phyloP scores from a whole-genome alignment of 2,888 invertebrate genomes.

The Eueremaeus valkanovi region DNA sequence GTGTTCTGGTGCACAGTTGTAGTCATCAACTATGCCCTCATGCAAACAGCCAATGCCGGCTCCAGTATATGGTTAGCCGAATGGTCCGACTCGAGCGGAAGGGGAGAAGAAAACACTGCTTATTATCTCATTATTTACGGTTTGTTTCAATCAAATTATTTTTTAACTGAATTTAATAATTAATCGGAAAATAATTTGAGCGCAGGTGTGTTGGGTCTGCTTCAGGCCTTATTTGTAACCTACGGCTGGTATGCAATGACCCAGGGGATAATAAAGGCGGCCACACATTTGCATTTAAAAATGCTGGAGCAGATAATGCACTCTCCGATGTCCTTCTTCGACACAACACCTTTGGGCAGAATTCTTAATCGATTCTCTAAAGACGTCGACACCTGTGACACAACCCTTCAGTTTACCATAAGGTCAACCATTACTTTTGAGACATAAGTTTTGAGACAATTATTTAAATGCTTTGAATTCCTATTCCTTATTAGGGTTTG shows the following conservation, averaged over 20 bases:
- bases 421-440: slow-evolving; percentile 23
- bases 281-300: slow-evolving; percentile 36
- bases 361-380: slow-evolving; percentile 43
- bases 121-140: slow-evolving; percentile 34
- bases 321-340: slow-evolving; percentile 44
- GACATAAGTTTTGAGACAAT: neutral
- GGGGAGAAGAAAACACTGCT: neutral
- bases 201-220: slow-evolving; percentile 33
- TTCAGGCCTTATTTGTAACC: slow-evolving; percentile 29
- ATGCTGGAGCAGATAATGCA: slow-evolving; percentile 41
- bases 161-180: too few relatives aligned
- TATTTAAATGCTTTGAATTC: slow-evolving; percentile 3
- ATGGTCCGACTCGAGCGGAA: slow-evolving; percentile 41
- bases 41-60: slow-evolving; percentile 43
- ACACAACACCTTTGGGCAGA: slow-evolving; percentile 44
- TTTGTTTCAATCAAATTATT: neutral
- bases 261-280: slow-evolving; percentile 29
- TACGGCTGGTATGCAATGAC: slow-evolving; percentile 38
- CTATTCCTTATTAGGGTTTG: slow-evolving; percentile 7
- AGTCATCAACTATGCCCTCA: slow-evolving; percentile 31
- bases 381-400: slow-evolving; percentile 37
- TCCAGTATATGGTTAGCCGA: slow-evolving; percentile 47
- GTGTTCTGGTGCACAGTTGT: slow-evolving; percentile 13
- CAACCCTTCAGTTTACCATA: neutral
- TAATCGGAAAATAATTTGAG: neutral